phyloP scores from a whole-genome alignment of 2,113 vertebrate genomes.

The Cheirogaleus medius region DNA sequence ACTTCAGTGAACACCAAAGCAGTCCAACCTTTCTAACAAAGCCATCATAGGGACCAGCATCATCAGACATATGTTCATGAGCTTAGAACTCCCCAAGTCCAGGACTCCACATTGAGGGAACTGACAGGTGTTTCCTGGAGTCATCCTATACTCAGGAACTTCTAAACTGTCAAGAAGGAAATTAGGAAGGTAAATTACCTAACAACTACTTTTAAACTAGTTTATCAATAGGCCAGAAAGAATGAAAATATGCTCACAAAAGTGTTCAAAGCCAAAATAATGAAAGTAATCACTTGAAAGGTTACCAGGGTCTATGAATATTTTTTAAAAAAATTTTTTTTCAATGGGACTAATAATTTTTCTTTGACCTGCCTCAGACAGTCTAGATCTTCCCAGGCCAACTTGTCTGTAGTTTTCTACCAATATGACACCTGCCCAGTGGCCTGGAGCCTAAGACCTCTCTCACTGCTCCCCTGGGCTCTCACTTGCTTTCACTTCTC shows the following conservation, averaged over 20 bases:
- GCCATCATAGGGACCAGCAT: slow-evolving; percentile 34
- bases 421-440: neutral
- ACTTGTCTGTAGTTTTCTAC: slow-evolving; percentile 55
- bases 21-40: slow-evolving; percentile 57
- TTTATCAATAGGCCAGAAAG: slow-evolving; percentile 66
- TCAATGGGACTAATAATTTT: slow-evolving; percentile 72
- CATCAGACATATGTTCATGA: slow-evolving; percentile 42
- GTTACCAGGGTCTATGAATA: slow-evolving; percentile 76
- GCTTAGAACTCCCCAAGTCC: slow-evolving; percentile 44
- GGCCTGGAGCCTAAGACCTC: neutral
- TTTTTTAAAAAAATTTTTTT: slow-evolving; percentile 77
- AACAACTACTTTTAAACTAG: slow-evolving; percentile 66
- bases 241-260: slow-evolving; percentile 65
- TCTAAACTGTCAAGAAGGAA: slow-evolving; percentile 7
- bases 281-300: slow-evolving; percentile 75
- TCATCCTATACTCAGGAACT: slow-evolving; percentile 66
- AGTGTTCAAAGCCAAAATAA: slow-evolving; percentile 78
- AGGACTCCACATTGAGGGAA: slow-evolving; percentile 67
- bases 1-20: slow-evolving; percentile 47
- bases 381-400: slow-evolving; percentile 62
- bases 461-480: neutral
- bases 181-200: slow-evolving; percentile 69
- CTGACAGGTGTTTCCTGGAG: slow-evolving; percentile 56
- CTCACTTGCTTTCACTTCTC: slow-evolving; percentile 12
- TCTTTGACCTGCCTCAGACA: slow-evolving; percentile 32